These are phyloP conservation scores for Psix sp. DNA, from an alignment of 1,140 invertebrate species.

Conservation along the genomic window DNA sequence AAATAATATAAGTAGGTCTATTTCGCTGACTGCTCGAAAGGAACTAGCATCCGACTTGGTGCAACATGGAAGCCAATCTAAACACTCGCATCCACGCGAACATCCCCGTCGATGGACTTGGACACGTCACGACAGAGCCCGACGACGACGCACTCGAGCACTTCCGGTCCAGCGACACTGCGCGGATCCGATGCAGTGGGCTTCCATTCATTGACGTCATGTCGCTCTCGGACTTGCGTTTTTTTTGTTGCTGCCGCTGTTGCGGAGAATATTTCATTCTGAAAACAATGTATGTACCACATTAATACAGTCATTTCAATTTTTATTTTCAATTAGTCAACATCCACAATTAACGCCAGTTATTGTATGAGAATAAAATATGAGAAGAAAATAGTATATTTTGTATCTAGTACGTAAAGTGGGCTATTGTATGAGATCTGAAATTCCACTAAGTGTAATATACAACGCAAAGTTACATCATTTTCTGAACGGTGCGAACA, in stretches of 20 bases:
- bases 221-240: constrained; percentile 72
- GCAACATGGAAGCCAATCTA: constrained; percentile 70
- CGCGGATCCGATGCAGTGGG: constrained; percentile 46
- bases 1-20: constrained; percentile 40
- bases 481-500: too few species aligned
- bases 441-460: too few species aligned
- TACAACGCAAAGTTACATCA: too few species aligned
- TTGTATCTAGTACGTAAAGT: too few species aligned
- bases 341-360: too few species aligned
- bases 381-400: too few species aligned
- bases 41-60: constrained; percentile 72
- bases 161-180: constrained; percentile 43
- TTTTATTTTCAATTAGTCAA: too few species aligned
- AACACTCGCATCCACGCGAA: constrained; percentile 76
- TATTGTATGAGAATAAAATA: too few species aligned
- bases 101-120: constrained; percentile 66
- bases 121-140: constrained; percentile 48
- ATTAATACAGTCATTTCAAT: not conserved
- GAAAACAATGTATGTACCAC: constrained; percentile 26
- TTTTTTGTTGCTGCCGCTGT: constrained; percentile 71
- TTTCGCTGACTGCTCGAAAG: constrained; percentile 40
- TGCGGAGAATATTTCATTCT: constrained; percentile 76
- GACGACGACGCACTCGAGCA: constrained; percentile 37
- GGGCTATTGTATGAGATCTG: too few species aligned
- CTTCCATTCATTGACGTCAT: constrained; percentile 66